phyloP scores from a whole-genome alignment of 2,888 invertebrate species.

The Nymphalis polychloros region DNA sequence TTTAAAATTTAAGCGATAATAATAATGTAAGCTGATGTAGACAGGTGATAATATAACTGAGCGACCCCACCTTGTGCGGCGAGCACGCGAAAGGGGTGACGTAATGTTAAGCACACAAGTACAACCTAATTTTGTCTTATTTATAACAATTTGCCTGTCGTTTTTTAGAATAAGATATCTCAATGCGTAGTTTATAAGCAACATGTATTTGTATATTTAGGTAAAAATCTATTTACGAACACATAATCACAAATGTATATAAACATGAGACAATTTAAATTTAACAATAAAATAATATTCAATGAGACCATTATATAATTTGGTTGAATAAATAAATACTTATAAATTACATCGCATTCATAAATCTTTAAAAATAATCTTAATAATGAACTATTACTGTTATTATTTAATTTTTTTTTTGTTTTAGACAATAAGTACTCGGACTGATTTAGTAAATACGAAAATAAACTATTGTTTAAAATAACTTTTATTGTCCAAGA shows the following conservation, averaged over 20 bases:
- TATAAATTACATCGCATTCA: too few relatives aligned
- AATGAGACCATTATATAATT: too few relatives aligned
- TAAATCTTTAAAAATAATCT: too few relatives aligned
- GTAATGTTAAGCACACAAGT: slow-evolving; percentile 49
- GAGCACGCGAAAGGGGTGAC: slow-evolving; percentile 54
- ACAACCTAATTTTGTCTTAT: not conserved
- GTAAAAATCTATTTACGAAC: too few relatives aligned
- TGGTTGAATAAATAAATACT: too few relatives aligned
- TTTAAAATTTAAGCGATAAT: slow-evolving; percentile 49
- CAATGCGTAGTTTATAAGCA: too few relatives aligned
- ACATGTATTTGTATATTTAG: too few relatives aligned
- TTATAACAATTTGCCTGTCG: not conserved
- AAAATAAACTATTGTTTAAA: slow-evolving; percentile 34
- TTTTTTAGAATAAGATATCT: too few relatives aligned
- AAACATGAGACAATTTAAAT: too few relatives aligned
- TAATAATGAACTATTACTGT: too few relatives aligned
- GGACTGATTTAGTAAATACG: slow-evolving; percentile 24
- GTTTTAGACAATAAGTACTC: slow-evolving; percentile 11
- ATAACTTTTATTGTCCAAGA: slow-evolving; percentile 35
- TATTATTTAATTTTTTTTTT: not conserved
- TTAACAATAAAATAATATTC: too few relatives aligned
- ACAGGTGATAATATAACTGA: slow-evolving; percentile 57
- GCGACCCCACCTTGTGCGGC: slow-evolving; percentile 51
- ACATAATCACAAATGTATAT: too few relatives aligned
- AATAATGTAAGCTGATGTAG: slow-evolving; percentile 64